Base-by-base conservation (phyloP, 2,113 vertebrate species). In the Pachycephala philippinensis region DNA sequence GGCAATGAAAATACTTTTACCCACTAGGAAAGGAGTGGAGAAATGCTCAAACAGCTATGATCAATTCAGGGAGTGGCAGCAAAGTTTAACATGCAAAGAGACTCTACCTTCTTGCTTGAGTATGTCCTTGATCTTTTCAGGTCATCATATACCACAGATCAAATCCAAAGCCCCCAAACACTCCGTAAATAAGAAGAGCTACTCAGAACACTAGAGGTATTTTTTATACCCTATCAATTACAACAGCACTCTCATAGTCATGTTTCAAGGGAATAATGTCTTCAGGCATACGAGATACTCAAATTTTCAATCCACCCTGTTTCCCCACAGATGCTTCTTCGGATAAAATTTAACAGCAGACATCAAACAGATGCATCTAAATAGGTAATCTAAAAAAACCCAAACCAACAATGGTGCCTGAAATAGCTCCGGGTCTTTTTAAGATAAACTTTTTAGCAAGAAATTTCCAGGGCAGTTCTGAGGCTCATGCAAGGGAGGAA, bases 301-400 rank as follows among this genome's bases (percentile, higher is more conserved):
- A 47, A 60, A 87, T 92, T 89, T 93, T 90, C 68, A 77, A 66
- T 40, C 89, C 59, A 59, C 64, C 83, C 71, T 22, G 19, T 56
- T 81, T 92, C 71, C 68, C 65, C 23, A 56, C 18, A 95, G 89
- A 84, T 79, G 81, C 40, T 91, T 52, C 72, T 91, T 61, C 0
- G 23, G 79, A 91, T 95, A 95, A 95, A 75, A 71, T 27, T 18
- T 52, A 89, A 53, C 81, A 87, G 53, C 81, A 87, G 89, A 95
- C 84, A 96, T 97, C 94, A 97, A 95, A 96, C 54, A 84, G 65
- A 92, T 56, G 65, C 69, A 94, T 94, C 93, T 91, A 85, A 92
- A 91, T 37, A 91, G 57, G 69, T 45, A 93, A 96, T 79, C 88
- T 76, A 45, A 87, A 89, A 52, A 79, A 76, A 49, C 13, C 47